These are phyloP conservation scores for Tylochromis polylepis DNA, from an alignment of 2,113 vertebrate species.

Conservation along the genomic window DNA sequence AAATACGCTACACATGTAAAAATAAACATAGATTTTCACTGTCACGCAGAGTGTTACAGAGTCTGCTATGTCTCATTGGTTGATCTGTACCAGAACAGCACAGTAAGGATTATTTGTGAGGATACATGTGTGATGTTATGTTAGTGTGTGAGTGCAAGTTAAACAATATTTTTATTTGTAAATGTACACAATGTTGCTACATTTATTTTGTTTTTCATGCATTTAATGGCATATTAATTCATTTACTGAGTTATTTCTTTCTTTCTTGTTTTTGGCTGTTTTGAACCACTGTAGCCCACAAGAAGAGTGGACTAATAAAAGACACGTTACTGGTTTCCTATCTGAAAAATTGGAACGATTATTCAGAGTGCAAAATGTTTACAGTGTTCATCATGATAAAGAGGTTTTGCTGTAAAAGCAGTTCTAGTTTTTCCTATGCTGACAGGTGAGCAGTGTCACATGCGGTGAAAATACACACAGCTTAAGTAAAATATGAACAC, in stretches of 20 bases:
- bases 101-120: too few species aligned
- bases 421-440: not conserved
- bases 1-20: too few species aligned
- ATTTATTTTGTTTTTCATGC: not conserved
- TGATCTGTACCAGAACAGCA: too few species aligned
- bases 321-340: not conserved
- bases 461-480: not conserved
- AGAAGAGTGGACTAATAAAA: not conserved
- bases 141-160: too few species aligned
- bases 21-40: too few species aligned
- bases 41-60: too few species aligned
- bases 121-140: too few species aligned
- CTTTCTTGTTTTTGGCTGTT: not conserved
- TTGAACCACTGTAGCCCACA: not conserved
- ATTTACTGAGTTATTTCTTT: not conserved
- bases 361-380: not conserved
- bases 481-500: not conserved
- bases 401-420: not conserved
- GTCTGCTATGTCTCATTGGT: too few species aligned
- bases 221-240: not conserved
- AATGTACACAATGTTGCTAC: too few species aligned
- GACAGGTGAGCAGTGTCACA: not conserved
- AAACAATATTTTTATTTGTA: too few species aligned
- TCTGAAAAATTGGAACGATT: not conserved
- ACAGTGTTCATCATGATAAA: not conserved